Base-by-base conservation (phyloP, 2,888 invertebrate genomes). In the Drosophila lutescens region DNA sequence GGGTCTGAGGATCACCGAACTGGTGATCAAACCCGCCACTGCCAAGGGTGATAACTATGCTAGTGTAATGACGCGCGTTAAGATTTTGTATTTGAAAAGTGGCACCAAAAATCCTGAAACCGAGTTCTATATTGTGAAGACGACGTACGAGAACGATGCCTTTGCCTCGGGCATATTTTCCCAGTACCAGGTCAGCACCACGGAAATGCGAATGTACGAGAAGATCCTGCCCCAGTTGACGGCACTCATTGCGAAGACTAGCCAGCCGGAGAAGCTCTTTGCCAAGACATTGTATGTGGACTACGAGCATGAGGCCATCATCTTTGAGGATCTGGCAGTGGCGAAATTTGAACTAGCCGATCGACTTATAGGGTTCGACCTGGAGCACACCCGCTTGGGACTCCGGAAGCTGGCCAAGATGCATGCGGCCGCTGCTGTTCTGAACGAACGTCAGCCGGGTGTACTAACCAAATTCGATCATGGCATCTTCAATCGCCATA, bases 341-440 rank as follows among this genome's bases (percentile, higher is more conserved):
- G 43, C 56, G 0, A 65, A 82, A 1, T 90, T 79, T 61, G 58
- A 60, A 0, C 53, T 91, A 36, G 87, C 81, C 4, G 89, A 92
- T 74, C 86, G 91, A 4, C 53, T 85, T 17, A 68, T 56, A 2
- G 91, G 92, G 3, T 81, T 93, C 41, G 92, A 93, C 65, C 53
- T 92, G 56, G 82, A 86, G 1, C 92, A 93, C 61, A 77, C 92
- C 0, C 90, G 87, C 65, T 4, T 93, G 44, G 87, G 91, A 0
- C 65, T 93, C 0, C 82, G 86, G 3, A 90, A 92, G 9, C 71
- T 93, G 74, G 93, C 93, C 1, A 91, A 91, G 74, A 93, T 93
- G 80, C 94, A 94, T 79, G 93, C 93, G 0, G 85, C 93, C 0
- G 92, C 93, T 0, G 91, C 93, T 0, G 92, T 92, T 0, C 79